phyloP scores from a whole-genome alignment of 2,797 vertebrate species.

The Anomalospiza imberbis region DNA sequence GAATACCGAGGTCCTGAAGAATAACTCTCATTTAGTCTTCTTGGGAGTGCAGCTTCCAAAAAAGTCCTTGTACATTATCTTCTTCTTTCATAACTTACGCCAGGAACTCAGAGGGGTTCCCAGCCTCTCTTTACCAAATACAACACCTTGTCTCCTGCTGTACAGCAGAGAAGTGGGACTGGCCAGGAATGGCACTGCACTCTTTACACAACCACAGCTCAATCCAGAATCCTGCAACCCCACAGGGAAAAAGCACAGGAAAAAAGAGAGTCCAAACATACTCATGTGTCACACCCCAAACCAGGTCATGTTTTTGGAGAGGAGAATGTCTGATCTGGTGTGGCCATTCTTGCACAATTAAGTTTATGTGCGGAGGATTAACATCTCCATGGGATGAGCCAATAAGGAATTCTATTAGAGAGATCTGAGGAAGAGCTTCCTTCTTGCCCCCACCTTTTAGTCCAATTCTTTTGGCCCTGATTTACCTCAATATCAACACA shows the following conservation, averaged over 20 bases:
- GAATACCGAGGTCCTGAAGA: neutral
- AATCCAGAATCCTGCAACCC: neutral
- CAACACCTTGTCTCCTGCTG: neutral
- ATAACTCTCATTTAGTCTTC: neutral
- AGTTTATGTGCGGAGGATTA: neutral
- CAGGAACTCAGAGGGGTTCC: neutral
- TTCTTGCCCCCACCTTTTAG: neutral
- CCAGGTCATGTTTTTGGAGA: neutral
- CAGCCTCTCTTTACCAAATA: neutral
- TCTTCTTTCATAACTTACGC: neutral
- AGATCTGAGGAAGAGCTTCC: neutral
- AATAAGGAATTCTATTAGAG: neutral
- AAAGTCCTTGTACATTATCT: neutral
- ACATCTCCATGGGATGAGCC: neutral
- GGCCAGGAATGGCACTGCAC: neutral
- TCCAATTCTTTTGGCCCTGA: neutral
- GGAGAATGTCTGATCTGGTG: neutral
- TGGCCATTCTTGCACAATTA: neutral
- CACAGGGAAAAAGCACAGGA: neutral
- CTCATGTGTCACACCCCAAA: neutral
- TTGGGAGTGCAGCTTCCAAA: neutral
- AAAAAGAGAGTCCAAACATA: neutral
- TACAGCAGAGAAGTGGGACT: neutral
- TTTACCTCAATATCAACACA: neutral
- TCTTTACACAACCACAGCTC: neutral